Evolutionary conservation across 2,888 invertebrate genomes (phyloP), one percentile per base, ranked within the genome.

Genomic region (Mimumesa dahlbomi): DNA sequence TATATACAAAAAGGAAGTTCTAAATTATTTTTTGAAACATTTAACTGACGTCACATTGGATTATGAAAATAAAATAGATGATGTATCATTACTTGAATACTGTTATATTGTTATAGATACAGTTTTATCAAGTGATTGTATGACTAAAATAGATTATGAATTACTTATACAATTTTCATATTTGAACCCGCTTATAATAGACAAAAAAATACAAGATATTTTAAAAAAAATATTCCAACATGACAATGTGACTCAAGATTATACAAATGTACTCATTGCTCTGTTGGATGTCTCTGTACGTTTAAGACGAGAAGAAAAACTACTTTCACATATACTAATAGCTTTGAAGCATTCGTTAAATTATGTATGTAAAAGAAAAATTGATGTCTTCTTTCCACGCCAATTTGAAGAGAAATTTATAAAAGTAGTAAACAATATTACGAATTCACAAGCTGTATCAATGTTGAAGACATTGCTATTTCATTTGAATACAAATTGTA

Each of bases 111-210:
- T 84, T 43, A 67, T 87, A 19, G 66, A 81, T 45, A 75, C 82
- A 40, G 77, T 84, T 38, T 52, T 85, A 36, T 56, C 31, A 1
- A 54, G 59, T 0, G 52, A 84, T 38, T 14, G 42, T 21, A 61
- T 83, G 9, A 72, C 45, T 9, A 16, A 14, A 0, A 29, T 43
- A 6, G 84, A 85, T 52, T 87, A 83, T 40, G 61, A 80, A 1
- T 58, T 85, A 54, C 56, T 88, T 0, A 49, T 61, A 25, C 70
- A 67, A 25, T 77, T 88, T 36, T 72, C 83, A 3, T 63, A 73
- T 54, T 73, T 87, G 1, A 88, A 89, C 83, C 87, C 88, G 50
- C 50, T 87, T 1, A 71, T 88, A 18, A 66, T 87, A 22, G 87
- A 88, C 59, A 81, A 67, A 13, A 82, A 81, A 36, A 74, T 81